Evolutionary conservation across 2,113 vertebrate species (phyloP).

Genomic region (Spheniscus mendiculus): DNA sequence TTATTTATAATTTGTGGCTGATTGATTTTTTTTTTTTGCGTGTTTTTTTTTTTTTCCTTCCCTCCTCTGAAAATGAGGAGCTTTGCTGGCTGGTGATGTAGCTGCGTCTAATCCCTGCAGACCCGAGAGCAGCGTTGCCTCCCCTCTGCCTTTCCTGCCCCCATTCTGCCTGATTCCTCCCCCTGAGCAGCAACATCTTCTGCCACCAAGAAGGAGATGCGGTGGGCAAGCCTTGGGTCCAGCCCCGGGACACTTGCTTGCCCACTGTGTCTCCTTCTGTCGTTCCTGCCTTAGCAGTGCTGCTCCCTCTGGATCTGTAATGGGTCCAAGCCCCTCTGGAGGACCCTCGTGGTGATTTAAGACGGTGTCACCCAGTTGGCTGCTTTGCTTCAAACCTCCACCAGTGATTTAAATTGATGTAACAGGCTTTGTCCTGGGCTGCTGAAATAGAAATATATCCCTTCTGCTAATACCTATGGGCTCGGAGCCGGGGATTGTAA

Average conservation of each 20-base stretch:
- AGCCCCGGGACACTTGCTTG: neutral
- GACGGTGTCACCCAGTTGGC: neutral
- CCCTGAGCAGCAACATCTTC: neutral
- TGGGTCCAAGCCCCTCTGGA: neutral
- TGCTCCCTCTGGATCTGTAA: neutral
- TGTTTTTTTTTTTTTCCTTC: neutral
- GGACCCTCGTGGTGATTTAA: neutral
- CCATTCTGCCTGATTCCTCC: neutral
- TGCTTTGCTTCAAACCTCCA: neutral
- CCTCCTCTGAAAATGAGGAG: neutral
- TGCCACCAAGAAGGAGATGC: fast-evolving
- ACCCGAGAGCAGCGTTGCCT: neutral
- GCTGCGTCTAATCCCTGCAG: neutral
- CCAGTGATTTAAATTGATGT: neutral
- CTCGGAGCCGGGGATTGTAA: neutral
- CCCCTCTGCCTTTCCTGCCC: neutral
- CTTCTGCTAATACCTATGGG: neutral
- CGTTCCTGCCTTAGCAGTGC: neutral
- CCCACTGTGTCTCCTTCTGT: fast-evolving
- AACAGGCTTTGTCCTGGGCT: neutral
- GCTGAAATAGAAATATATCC: neutral
- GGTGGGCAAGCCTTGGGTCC: neutral
- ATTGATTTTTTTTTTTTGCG: neutral
- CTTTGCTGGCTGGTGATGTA: neutral
- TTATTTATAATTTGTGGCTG: slow-evolving; percentile 35